Base-by-base conservation (phyloP, 2,888 invertebrate species). In the Lepidocyrtinus sp. region DNA sequence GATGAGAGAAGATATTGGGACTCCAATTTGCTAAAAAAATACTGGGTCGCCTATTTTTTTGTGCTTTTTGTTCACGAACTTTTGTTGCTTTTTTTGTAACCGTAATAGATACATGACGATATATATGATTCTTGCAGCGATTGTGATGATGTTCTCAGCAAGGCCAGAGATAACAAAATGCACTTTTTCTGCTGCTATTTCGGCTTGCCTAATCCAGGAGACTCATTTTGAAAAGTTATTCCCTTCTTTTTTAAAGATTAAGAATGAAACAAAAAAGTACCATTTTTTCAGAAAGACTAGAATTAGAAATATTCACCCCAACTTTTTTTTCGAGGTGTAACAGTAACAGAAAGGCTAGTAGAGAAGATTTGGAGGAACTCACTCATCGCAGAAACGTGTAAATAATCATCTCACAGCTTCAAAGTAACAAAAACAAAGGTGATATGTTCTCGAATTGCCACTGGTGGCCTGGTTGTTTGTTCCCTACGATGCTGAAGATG, bases 401-500 rank as follows among this genome's bases (percentile, higher is more conserved):
- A 36, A 36, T 36, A 36, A 36, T 36, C 36, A 36, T 5, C 12
- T n/a, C n/a, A n/a, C n/a, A 12, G 36, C 36, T 36, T 36, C 12
- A 5, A 36, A 36, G 36, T 36, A 36, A 36, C 36, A 36, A 36
- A 36, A 36, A 36, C 36, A 12, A 36, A 36, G 36, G 36, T 36
- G 36, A 36, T 36, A 36, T 36, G 36, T 12, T 12, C 36, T 7
- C 5, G 12, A 36, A 36, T 36, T 36, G 36, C 36, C 36, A 36
- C 36, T 36, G 36, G 5, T 36, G 36, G 36, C 36, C 36, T 36
- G 36, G 36, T 36, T 36, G 36, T 36, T 36, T 62, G 21, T 21
- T 62, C 21, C 62, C 19, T 21, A 62, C 62, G 21, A 62, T 21
- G 15, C 21, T 22, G 22, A 62, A 62, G 21, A 62, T 62, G 62